Percentiles rank a stretch among this genome's conserved stretches.
Conservation (phyloP, 2,113 vertebrate genomes). For the Pluvianellus socialis region DNA sequence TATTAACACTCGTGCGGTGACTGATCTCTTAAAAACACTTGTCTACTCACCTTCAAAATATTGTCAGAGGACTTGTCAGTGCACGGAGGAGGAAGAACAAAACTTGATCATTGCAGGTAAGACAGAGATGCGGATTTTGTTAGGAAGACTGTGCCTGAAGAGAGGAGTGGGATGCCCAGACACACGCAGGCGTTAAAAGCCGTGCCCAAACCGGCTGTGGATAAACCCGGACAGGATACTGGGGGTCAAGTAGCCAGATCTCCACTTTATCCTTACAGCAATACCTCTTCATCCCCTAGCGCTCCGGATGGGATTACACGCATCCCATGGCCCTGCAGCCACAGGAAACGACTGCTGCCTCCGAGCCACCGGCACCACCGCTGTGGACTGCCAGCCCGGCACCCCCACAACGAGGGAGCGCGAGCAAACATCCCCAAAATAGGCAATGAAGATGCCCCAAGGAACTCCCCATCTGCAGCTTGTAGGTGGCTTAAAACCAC, state of each 20-base stretch:
- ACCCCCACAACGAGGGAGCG: not conserved
- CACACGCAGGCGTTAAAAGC: too few species aligned
- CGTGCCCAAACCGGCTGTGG: not conserved
- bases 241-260: too few species aligned
- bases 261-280: not conserved
- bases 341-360: not conserved
- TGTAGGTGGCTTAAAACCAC: too few species aligned
- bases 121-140: fast-evolving
- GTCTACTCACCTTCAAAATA: too few species aligned
- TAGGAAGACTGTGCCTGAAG: not conserved
- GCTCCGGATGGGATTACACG: fast-evolving
- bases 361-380: not conserved
- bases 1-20: not conserved
- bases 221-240: fast-evolving
- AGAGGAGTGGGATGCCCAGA: too few species aligned
- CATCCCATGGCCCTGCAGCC: not conserved
- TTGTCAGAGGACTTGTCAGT: not conserved
- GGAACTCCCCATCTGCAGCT: not conserved
- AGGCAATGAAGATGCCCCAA: not conserved
- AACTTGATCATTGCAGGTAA: fast-evolving
- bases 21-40: not conserved
- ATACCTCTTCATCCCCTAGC: fast-evolving
- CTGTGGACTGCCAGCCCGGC: not conserved
- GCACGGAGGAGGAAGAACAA: not conserved
- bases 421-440: not conserved